Percentiles rank a stretch among this genome's conserved stretches.
These are phyloP conservation scores for Chironomus tentans DNA, from an alignment of 2,888 invertebrate genomes.

Conservation along the genomic window DNA sequence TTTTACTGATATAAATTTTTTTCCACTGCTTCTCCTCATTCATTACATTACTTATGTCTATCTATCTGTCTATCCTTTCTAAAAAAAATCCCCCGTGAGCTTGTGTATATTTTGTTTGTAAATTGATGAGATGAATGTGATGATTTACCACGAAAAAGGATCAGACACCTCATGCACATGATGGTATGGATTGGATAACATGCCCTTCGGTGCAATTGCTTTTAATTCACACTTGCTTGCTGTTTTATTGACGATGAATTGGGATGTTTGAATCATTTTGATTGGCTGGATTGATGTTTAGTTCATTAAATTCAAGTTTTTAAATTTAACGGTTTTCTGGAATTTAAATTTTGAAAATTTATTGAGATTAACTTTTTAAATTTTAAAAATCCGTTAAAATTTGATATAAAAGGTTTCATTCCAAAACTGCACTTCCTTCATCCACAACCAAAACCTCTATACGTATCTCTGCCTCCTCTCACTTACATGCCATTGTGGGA, in stretches of 20 bases:
- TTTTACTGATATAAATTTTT: too few species aligned
- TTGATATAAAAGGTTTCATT: too few species aligned
- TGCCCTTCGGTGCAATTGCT: constrained; percentile 17
- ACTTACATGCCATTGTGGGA: not conserved
- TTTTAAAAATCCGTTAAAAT: too few species aligned
- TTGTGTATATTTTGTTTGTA: not conserved
- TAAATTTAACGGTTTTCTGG: too few species aligned
- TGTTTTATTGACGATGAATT: too few species aligned
- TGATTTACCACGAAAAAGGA: constrained; percentile 14
- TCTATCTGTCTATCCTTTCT: not conserved
- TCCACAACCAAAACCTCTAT: too few species aligned
- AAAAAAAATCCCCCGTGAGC: not conserved
- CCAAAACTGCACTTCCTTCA: too few species aligned
- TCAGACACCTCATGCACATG: constrained; percentile 1
- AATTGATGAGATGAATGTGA: constrained; percentile 19
- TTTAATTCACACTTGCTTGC: not conserved
- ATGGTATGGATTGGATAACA: not conserved
- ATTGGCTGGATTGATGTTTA: too few species aligned
- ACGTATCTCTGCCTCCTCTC: not conserved
- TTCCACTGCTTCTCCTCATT: not conserved
- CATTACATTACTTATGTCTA: not conserved
- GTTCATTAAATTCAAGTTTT: too few species aligned
- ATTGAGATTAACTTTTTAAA: too few species aligned
- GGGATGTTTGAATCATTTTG: too few species aligned
- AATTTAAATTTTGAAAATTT: too few species aligned